A percentile compares a stretch with the other conserved stretches of the same genome.
Evolutionary conservation across 2,113 vertebrate genomes (phyloP).

Genomic region (Dicentrarchus labrax): DNA sequence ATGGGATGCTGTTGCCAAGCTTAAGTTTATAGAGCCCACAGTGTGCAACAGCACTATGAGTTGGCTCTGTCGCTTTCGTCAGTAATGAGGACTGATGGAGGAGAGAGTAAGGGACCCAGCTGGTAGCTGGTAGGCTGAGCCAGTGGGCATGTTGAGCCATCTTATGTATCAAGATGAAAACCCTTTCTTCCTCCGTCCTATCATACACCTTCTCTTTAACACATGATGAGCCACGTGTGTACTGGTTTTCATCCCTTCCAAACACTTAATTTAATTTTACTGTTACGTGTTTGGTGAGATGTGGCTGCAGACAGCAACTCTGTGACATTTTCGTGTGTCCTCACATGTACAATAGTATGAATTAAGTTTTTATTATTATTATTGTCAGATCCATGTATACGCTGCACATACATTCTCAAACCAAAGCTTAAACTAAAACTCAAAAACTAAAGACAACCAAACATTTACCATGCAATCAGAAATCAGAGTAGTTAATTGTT

Average conservation of each 20-base stretch:
- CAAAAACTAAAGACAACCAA: neutral
- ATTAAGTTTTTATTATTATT: neutral
- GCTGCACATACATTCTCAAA: neutral
- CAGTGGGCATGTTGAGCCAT: constrained; percentile 11
- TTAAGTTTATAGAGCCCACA: constrained; percentile 44
- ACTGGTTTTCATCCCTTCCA: neutral
- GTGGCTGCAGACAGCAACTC: neutral
- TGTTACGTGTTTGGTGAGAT: neutral
- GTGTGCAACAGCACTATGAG: constrained; percentile 33
- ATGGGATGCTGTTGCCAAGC: constrained; percentile 51
- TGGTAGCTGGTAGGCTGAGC: constrained; percentile 60
- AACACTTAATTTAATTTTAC: neutral
- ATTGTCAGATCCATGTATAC: neutral
- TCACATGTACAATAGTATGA: neutral
- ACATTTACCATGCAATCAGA: too few relatives aligned
- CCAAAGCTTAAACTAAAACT: neutral
- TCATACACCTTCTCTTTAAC: neutral
- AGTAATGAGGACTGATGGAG: constrained; percentile 64
- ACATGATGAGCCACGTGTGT: neutral
- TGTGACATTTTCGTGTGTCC: neutral
- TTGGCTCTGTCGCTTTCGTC: constrained; percentile 39
- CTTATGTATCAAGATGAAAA: constrained; percentile 1
- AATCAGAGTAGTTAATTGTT: too few relatives aligned
- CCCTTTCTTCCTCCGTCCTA: neutral
- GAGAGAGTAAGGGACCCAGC: constrained; percentile 53